Percentiles rank a stretch among this genome's conserved stretches.
Evolutionary conservation across 2,888 invertebrate genomes (phyloP).

Genomic region (Ormyrus rosae): DNA sequence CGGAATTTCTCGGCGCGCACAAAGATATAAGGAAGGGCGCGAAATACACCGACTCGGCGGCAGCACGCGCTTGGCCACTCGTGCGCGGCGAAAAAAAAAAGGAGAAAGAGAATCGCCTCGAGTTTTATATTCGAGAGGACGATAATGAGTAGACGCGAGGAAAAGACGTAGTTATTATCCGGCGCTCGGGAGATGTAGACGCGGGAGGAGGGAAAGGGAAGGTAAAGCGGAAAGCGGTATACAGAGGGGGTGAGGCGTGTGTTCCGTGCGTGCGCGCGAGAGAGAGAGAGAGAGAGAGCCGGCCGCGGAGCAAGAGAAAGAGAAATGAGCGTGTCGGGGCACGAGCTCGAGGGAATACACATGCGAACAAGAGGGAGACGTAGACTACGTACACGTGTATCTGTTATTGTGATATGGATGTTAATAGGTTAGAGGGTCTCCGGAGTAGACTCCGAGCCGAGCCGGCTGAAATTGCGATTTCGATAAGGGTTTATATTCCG

Average conservation of each 20-base stretch:
- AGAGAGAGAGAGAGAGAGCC: background rate
- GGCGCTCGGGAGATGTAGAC: background rate
- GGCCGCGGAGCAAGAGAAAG: constrained; percentile 15
- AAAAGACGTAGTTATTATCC: no score
- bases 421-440: constrained; percentile 74
- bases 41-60: no score
- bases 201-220: background rate
- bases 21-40: no score
- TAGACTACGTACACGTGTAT: constrained; percentile 63
- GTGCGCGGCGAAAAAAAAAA: no score
- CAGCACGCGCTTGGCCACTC: no score
- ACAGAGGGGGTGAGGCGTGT: background rate
- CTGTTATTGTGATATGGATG: constrained; percentile 73
- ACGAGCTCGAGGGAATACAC: constrained; percentile 18
- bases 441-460: constrained; percentile 63
- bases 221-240: background rate
- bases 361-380: constrained; percentile 25
- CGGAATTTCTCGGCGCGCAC: no score
- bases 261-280: constrained; percentile 49
- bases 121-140: no score
- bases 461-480: constrained; percentile 68
- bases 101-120: no score
- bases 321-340: constrained; percentile 57
- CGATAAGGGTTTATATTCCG: constrained; percentile 69
- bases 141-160: no score